These are phyloP conservation scores for Plebejus argus DNA, from an alignment of 2,888 invertebrate species.

Conservation along the genomic window DNA sequence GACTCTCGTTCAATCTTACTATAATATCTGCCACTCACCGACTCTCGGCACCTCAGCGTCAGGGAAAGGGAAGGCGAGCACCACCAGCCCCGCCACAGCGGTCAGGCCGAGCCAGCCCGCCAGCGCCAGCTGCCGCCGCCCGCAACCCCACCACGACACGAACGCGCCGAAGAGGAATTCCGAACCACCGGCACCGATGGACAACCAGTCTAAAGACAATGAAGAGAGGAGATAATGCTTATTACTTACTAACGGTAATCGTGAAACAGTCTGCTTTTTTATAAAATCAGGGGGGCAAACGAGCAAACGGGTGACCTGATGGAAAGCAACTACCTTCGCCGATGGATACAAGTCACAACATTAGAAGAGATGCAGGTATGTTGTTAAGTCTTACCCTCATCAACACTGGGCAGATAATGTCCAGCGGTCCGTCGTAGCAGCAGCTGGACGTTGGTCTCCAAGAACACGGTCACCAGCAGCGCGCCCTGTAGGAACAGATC, in stretches of 20 bases:
- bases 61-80: constrained; percentile 61
- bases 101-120: constrained; percentile 57
- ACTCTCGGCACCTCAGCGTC: constrained; percentile 51
- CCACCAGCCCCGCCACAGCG: constrained; percentile 54
- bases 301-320: no score
- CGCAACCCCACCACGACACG: constrained; percentile 61
- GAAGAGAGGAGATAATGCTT: background rate
- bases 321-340: no score
- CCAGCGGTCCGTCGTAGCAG: constrained; percentile 60
- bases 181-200: constrained; percentile 52
- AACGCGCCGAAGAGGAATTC: constrained; percentile 57
- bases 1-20: no score
- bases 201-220: constrained; percentile 57
- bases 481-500: constrained; percentile 70
- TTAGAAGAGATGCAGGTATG: no score
- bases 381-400: constrained; percentile 57
- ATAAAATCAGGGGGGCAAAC: no score
- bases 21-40: constrained; percentile 49
- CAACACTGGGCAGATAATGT: constrained; percentile 51
- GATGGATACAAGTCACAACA: no score
- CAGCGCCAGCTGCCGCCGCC: constrained; percentile 54
- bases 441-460: constrained; percentile 62
- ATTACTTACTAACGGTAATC: no score
- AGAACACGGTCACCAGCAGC: constrained; percentile 60
- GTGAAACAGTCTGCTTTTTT: no score